Base-by-base conservation (phyloP, 2,888 invertebrate species). In the Euplagia quadripunctaria region DNA sequence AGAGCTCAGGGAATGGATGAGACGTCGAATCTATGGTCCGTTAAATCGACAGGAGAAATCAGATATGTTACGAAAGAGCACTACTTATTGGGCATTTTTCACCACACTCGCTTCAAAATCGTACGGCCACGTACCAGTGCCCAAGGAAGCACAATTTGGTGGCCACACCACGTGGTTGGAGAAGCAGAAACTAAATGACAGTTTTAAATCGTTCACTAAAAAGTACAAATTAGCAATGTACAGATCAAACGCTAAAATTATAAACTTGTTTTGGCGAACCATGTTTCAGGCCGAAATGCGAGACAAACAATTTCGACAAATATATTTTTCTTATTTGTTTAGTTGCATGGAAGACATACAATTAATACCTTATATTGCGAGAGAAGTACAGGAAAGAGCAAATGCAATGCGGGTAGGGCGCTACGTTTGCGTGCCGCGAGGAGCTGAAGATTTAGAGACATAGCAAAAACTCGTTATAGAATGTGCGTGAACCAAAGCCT, bases 1-100 rank as follows among this genome's bases (percentile, higher is more conserved):
- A 11, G 94, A 94, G 74, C 87, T 95, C 8, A 89, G 87, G 52
- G 94, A 93, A 83, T 95, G 95, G 95, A 95, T 95, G 95, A 91
- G 94, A 16, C 78, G 81, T 7, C 90, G 95, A 20, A 89, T 95
- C 12, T 83, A 90, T 70, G 95, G 95, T 0, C 92, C 92, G 0
- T 81, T 85, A 52, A 86, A 87, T 9, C 55, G 43, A 2, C 17
- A 51, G 3, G 85, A 91, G 63, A 94, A 87, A 76, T 75, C 75
- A 20, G 79, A 85, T 49, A 84, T 90, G 79, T 61, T 91, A 66
- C 80, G 81, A 0, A 88, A 89, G 79, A 94, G 94, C 66, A 82
- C 79, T 12, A 71, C 76, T 7, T 90, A 85, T 71, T 95, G 94
- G 94, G 86, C 85, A 66, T 81, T 85, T 75, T 90, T 94, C 55